Evolutionary conservation across 2,888 invertebrate genomes (phyloP).

Genomic region (Acronicta leporina): DNA sequence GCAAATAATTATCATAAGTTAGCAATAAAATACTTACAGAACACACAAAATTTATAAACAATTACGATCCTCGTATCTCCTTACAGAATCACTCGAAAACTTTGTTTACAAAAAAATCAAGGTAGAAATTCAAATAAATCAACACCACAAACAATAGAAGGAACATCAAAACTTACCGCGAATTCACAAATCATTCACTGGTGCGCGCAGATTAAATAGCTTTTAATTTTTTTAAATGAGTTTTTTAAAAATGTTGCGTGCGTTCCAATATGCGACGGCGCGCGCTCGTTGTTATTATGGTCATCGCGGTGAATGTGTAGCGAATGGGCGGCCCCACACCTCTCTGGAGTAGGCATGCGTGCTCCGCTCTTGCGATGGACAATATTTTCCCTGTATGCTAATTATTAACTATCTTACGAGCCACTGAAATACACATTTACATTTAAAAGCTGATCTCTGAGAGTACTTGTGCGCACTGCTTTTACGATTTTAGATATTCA

Average conservation of each 20-base stretch:
- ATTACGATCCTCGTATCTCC: background rate
- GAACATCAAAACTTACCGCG: slow-evolving; percentile 40
- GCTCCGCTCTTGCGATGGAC: slow-evolving; percentile 56
- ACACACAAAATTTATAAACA: background rate
- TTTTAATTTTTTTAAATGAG: slow-evolving; percentile 23
- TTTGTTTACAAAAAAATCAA: slow-evolving; percentile 1
- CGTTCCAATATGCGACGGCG: slow-evolving; percentile 29
- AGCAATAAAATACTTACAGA: background rate
- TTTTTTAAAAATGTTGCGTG: slow-evolving; percentile 40
- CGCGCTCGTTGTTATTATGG: slow-evolving; percentile 56
- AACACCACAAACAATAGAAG: slow-evolving; percentile 20
- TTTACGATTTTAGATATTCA: too few relatives aligned
- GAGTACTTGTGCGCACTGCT: background rate
- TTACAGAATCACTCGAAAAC: background rate
- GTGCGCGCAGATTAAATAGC: slow-evolving; percentile 13
- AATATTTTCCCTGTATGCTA: slow-evolving; percentile 40
- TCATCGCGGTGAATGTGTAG: slow-evolving; percentile 61
- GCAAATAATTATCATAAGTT: background rate
- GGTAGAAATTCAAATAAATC: slow-evolving; percentile 1
- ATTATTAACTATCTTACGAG: slow-evolving; percentile 3
- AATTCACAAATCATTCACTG: slow-evolving; percentile 37
- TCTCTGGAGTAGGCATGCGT: slow-evolving; percentile 74
- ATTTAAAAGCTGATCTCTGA: background rate
- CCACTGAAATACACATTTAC: background rate
- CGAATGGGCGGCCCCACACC: slow-evolving; percentile 58